Base-by-base conservation (phyloP, 2,797 vertebrate species). In the Notolepis coatsorum region DNA sequence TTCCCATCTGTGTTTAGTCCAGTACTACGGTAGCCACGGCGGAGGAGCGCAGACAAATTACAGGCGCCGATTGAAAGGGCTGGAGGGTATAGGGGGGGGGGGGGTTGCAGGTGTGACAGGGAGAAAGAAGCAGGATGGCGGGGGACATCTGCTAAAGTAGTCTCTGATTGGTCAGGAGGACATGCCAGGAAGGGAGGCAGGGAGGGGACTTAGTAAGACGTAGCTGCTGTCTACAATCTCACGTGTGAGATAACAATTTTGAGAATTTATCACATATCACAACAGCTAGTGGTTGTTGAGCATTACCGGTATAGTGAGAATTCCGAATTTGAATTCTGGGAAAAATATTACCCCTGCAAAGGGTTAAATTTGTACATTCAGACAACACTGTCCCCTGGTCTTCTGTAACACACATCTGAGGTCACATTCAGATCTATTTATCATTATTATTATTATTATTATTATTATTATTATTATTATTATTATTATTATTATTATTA, bases 91-190 rank as follows among this genome's bases (percentile, higher is more conserved):
- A n/a, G n/a, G n/a, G n/a, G n/a, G n/a, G n/a, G n/a, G n/a, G n/a
- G n/a, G n/a, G n/a, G n/a, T n/a, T n/a, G 55, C 76, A 82, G 77
- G 64, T 84, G 77, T 51, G 68, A 77, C 52, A 39, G 60, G 18
- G 41, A 68, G 59, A 65, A 57, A 21, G 52, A 60, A 64, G 68
- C 23, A 50, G 52, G 20, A 51, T 73, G 61, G 64, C 20, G 12
- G 56, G 23, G 43, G 81, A 80, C 83, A 84, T 85, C 71, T 87
- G 77, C 69, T 58, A 61, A 75, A 73, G 71, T 75, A 75, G 62
- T 62, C 71, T 69, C 45, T 38, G 57, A 48, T 51, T 71, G 33
- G 57, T 27, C 8, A 7, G 53, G 35, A 60, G 25, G 58, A 17
- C 15, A 68, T 27, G 43, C 28, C 20, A 13, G 42, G 17, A 41